Base-by-base conservation (phyloP, 2,113 vertebrate genomes). In the Plecturocebus donacophilus region DNA sequence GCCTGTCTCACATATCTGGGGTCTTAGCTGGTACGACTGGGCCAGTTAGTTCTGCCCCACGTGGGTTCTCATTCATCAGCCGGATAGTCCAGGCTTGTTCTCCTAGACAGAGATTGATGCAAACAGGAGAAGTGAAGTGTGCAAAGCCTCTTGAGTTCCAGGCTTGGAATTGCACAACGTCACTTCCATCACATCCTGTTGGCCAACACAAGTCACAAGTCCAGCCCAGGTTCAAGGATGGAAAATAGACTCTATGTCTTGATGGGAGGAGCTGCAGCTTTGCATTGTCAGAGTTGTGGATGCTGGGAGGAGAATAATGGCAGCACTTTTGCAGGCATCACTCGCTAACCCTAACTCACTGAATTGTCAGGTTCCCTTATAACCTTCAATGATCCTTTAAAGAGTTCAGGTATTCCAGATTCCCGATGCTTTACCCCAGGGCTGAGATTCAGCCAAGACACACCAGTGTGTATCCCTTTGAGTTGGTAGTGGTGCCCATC, bases 1-100 rank as follows among this genome's bases (percentile, higher is more conserved):
- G 21, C 8, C 38, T 42, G 25, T 11, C 42, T 32, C 32, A 0
- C 5, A 1, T 27, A 12, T 19, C 32, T 5, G 9, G 61, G 52
- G 5, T 45, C 6, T 27, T n/a, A 56, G 25, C n/a, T 52, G 47
- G 54, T 38, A 40, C 2, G 6, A 2, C 0, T 5, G 58, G 79
- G 66, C 32, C 52, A 8, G 0, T 42, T 84, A 8, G 0, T 42
- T 84, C 56, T 52, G n/a, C 3, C 20, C 47, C 14, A 4, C 1
- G 3, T 42, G 8, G 27, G n/a, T 42, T 91, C 27, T 47, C 32
- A 6, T 54, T 64, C 47, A 54, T 77, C 45, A 42, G 20, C 14
- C 25, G 56, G 47, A 58, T 47, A 80, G 3, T 27, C 88, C 1
- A 3, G 32, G 49, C 12, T 91, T 66, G 42, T 45, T 79, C 10